phyloP scores from a whole-genome alignment of 2,797 vertebrate species.

The Oreortyx pictus region DNA sequence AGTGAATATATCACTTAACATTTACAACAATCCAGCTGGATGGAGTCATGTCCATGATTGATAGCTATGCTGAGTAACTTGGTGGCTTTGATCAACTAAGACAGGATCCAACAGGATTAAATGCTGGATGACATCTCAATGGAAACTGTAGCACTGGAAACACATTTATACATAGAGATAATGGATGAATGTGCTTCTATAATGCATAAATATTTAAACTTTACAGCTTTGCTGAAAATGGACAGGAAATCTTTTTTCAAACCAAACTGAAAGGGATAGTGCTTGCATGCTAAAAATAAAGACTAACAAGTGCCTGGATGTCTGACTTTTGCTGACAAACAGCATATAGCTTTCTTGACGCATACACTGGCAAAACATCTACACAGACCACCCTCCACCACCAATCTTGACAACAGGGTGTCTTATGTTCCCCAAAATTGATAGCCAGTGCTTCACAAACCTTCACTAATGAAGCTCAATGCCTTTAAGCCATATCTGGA shows the following conservation, averaged over 20 bases:
- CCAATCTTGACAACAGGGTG: background rate
- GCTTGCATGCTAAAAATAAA: background rate
- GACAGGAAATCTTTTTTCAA: slow-evolving; percentile 63
- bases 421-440: background rate
- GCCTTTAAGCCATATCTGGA: background rate
- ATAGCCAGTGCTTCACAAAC: background rate
- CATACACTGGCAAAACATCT: background rate
- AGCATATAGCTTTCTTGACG: background rate
- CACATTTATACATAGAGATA: slow-evolving; percentile 35
- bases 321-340: slow-evolving; percentile 10
- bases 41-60: slow-evolving; percentile 43
- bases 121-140: slow-evolving; percentile 66
- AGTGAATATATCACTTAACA: slow-evolving; percentile 11
- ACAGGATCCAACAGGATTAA: slow-evolving; percentile 60
- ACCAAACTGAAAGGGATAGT: background rate
- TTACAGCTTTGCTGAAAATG: slow-evolving; percentile 59
- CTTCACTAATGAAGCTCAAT: background rate
- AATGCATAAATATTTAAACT: slow-evolving; percentile 68
- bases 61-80: slow-evolving; percentile 47
- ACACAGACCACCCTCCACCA: background rate
- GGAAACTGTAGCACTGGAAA: slow-evolving; percentile 53
- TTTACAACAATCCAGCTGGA: slow-evolving; percentile 47
- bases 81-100: slow-evolving; percentile 55
- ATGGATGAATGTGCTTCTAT: slow-evolving; percentile 61
- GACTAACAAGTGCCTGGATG: background rate